Base-by-base conservation (phyloP, 37 sponge, comb jelly and placozoan genomes). In the Crambe crambe region DNA sequence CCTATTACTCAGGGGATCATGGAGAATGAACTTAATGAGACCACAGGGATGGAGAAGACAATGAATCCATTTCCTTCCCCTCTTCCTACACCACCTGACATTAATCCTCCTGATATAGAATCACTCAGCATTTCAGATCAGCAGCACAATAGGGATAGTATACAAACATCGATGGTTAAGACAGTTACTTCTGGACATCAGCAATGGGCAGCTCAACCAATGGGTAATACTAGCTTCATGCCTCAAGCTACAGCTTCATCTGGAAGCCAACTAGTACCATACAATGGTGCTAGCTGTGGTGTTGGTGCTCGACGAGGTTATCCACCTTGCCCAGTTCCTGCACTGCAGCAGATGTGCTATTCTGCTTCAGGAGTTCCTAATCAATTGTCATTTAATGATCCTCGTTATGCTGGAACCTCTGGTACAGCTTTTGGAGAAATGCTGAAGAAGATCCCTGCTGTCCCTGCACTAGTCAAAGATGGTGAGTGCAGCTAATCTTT, bases 51-150 rank as follows among this genome's bases (percentile, higher is more conserved):
- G 21, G 74, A 76, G 23, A 75, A 76, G 51, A 77, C 68, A 0
- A 8, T 63, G 1, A 73, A 81, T 34, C 82, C 73, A 9, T 81
- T 81, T 64, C 82, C 82, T 32, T 81, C 82, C 40, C 82, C 51
- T 72, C 82, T 81, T 4, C 82, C 82, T 2, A 81, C 82, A 21
- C 82, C 82, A 31, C 82, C 82, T 20, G n/a, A n/a, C n/a, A n/a
- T n/a, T n/a, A n/a, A n/a, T n/a, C n/a, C n/a, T n/a, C n/a, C n/a
- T n/a, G 82, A 81, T 58, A 41, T 81, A 17, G 51, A 61, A 76
- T 57, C 36, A 8, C 40, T 57, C 8, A 3, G 2, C n/a, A 1
- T 3, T 1, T 36, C 22, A 40, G 2, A 38, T 2, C 70, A 73
- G 57, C 74, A 73, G 5, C 56, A 73, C 35, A 42, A 73, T 15